Conservation (phyloP, 2,797 vertebrate genomes). For the Acanthurus lineatus region DNA sequence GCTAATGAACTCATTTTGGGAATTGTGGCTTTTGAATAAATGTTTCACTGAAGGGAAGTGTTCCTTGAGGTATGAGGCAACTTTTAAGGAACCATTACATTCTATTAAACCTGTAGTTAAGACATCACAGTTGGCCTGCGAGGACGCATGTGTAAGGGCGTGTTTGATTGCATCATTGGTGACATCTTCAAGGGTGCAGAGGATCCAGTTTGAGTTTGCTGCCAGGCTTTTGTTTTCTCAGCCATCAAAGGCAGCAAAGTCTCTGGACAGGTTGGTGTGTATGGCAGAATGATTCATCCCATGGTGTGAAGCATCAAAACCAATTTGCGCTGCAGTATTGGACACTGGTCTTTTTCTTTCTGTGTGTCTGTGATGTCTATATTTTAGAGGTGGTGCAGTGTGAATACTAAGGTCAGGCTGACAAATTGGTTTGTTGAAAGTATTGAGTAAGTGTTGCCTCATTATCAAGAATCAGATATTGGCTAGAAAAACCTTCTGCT, state of each 20-base stretch:
- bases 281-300: conserved; percentile 58
- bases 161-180: conserved; percentile 72
- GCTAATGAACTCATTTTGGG: conserved; percentile 55
- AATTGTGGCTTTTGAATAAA: conserved; percentile 39
- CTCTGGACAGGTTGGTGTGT: conserved; percentile 66
- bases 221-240: conserved; percentile 65
- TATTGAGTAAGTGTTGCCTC: conserved; percentile 52
- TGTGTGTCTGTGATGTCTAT: conserved; percentile 58
- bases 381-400: conserved; percentile 40
- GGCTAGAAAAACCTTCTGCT: not conserved
- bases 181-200: conserved; percentile 70
- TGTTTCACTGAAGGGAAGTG: conserved; percentile 34
- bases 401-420: conserved; percentile 51
- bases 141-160: conserved; percentile 27
- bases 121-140: conserved; percentile 40
- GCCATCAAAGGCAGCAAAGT: conserved; percentile 63
- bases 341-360: conserved; percentile 41
- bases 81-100: conserved; percentile 55
- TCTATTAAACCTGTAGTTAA: conserved; percentile 37
- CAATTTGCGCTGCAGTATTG: conserved; percentile 55
- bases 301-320: conserved; percentile 61
- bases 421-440: conserved; percentile 50
- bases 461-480: conserved; percentile 51
- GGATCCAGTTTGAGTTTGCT: conserved; percentile 43
- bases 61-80: conserved; percentile 59